These are phyloP conservation scores for Epizoanthus ramosus DNA, from an alignment of 92 coral and sea anemone genomes.

Conservation along the genomic window DNA sequence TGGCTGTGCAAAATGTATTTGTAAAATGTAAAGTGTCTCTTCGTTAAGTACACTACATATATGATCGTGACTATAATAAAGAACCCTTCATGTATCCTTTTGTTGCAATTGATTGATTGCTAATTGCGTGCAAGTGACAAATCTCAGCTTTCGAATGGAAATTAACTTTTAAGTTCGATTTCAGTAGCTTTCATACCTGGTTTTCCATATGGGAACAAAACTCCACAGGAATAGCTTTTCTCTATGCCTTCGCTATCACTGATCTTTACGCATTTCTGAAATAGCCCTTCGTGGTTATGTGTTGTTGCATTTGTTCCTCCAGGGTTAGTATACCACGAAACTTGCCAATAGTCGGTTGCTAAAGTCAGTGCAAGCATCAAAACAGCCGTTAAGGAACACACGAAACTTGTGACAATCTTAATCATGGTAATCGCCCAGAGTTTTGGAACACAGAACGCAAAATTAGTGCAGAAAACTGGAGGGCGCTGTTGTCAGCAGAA, in stretches of 20 bases:
- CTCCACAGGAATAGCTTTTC: not conserved
- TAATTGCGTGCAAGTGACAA: slow-evolving; percentile 23
- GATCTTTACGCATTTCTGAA: slow-evolving; percentile 72
- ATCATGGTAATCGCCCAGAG: slow-evolving; percentile 62
- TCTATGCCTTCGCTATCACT: slow-evolving; percentile 30
- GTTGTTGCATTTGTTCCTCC: slow-evolving; percentile 56
- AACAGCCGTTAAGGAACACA: slow-evolving; percentile 78
- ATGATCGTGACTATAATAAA: not conserved
- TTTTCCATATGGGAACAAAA: not conserved
- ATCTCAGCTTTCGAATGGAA: not conserved
- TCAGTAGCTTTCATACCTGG: slow-evolving; percentile 20
- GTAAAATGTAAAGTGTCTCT: not conserved
- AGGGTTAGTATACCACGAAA: slow-evolving; percentile 69
- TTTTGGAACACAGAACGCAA: slow-evolving; percentile 1
- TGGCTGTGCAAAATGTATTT: not conserved
- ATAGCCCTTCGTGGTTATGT: slow-evolving; percentile 80
- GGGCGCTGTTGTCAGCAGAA: slow-evolving; percentile 6
- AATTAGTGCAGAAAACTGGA: not conserved
- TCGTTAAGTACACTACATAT: not conserved
- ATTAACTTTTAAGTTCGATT: not conserved
- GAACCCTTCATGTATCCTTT: not conserved
- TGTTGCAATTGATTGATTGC: not conserved
- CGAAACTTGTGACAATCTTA: slow-evolving; percentile 79
- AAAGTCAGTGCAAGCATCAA: slow-evolving; percentile 84
- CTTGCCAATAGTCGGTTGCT: slow-evolving; percentile 87